Base-by-base conservation (phyloP, 2,797 vertebrate species). In the Catostomus latipinnis region DNA sequence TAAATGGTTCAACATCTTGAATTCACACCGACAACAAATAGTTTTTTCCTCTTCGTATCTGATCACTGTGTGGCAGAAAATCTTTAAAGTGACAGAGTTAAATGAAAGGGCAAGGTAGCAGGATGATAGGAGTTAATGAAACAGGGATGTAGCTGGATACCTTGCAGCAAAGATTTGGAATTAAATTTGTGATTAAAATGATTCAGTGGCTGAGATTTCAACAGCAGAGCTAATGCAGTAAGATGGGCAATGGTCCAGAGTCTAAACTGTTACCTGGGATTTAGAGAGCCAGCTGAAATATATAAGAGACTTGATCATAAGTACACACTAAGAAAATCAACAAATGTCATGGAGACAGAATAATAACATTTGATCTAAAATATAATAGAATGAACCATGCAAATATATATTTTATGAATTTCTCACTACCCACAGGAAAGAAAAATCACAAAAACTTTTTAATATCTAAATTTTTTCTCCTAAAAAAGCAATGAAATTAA, bases 101-200 rank as follows among this genome's bases (percentile, higher is more conserved):
- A 90, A 90, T 87, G 87, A 90, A 91, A 88, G 76, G 84, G 88
- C 8, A 43, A 80, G 70, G 14, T 62, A 72, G n/a, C 50, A 50
- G 70, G 61, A 73, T 67, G 69, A 89, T 79, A 89, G 89, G 86
- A 92, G 89, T 89, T 92, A 93, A 94, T 93, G 91, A 93, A 92
- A 92, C 89, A 88, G 88, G 86, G 87, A 88, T 90, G 86, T 86
- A 89, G 89, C 90, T 87, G 89, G 91, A 91, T 91, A 91, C 91
- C 92, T 92, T 91, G 88, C 91, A 91, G 92, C 43, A 92, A 90
- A 76, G 89, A 73, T 91, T 86, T 90, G 91, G 90, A 92, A 91
- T 92, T 93, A 90, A 90, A 87, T 83, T 85, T 89, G 86, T 92
- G 92, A 94, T 94, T 93, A 93, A 93, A 94, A 93, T 92, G 87